Conservation (phyloP, 92 coral and sea anemone genomes). For the Pocillopora meandrina region DNA sequence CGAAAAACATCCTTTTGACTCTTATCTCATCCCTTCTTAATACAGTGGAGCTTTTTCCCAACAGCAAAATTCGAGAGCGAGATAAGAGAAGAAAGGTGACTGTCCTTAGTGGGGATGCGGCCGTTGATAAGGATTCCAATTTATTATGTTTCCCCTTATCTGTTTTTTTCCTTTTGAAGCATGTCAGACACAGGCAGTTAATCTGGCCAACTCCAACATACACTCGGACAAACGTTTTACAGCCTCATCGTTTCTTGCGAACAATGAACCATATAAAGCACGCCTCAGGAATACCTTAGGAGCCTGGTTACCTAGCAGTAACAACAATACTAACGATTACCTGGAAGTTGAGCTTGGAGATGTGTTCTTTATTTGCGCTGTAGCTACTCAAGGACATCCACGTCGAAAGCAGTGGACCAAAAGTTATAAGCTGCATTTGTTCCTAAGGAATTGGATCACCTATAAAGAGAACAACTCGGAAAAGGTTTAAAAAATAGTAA, state of each 20-base stretch:
- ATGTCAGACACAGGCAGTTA: background rate
- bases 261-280: conserved; percentile 12
- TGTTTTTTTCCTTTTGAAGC: background rate
- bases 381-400: conserved; percentile 45
- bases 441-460: background rate
- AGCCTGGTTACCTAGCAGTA: conserved; percentile 18
- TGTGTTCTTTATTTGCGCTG: conserved; percentile 36
- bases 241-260: background rate
- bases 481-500: background rate
- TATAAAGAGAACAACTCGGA: background rate
- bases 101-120: no score
- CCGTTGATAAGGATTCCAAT: no score
- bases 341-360: conserved; percentile 37
- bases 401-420: conserved; percentile 22
- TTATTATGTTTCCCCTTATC: background rate
- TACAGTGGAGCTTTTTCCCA: no score
- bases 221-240: background rate
- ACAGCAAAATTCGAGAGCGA: no score
- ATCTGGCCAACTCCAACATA: background rate
- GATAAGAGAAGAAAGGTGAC: background rate
- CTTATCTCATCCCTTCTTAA: no score
- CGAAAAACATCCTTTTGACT: no score
- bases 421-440: background rate
- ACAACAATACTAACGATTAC: background rate
- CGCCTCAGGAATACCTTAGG: background rate